Evolutionary conservation across 2,797 vertebrate genomes (phyloP), one percentile per base, ranked within the genome.

Genomic region (Chelonia mydas): DNA sequence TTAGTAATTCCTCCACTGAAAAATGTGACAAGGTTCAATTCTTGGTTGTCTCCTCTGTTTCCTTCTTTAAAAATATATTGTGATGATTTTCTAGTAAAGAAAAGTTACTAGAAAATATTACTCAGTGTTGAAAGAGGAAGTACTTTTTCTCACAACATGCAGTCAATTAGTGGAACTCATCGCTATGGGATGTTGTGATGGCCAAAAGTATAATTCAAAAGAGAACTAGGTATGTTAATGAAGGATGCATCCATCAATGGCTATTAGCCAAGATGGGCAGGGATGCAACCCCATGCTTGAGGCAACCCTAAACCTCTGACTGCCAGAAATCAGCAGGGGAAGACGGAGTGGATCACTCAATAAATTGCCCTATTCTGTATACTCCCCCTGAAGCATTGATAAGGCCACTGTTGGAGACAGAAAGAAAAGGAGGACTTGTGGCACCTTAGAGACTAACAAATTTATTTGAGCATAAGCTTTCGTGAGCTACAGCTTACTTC

Each of bases 1-100:
- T 2, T 12, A 6, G 41, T 45, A 21, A 41, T 74, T 74, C 41
- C 41, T 74, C 72, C 41, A 74, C 23, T 45, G 41, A 74, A 13
- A 41, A 74, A 74, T 12, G 72, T 17, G 16, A 19, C 16, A 65
- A n/a, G 33, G 31, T 65, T 65, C 31, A 65, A n/a, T 41, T 74
- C 72, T 27, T 27, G 23, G 23, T 45, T 21, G 19, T 91, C 19
- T 89, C 3, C 1, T 95, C 88, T 33, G 23, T 83, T 94, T 65
- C 88, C 25, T 49, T 55, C 9, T 86, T 90, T 12, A 74, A 74
- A 91, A 90, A 96, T 31, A 91, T 86, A 16, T 41, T 76, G 37
- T 13, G 59, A 31, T 87, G 77, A 92, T 88, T 93, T 92, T 81
- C 55, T 87, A 59, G 47, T 93, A 50, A 88, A 93, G 28, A 81